A percentile compares a stretch with the other conserved stretches of the same genome.
These are phyloP conservation scores for Eolophus roseicapilla DNA, from an alignment of 2,113 vertebrate species.

Conservation along the genomic window DNA sequence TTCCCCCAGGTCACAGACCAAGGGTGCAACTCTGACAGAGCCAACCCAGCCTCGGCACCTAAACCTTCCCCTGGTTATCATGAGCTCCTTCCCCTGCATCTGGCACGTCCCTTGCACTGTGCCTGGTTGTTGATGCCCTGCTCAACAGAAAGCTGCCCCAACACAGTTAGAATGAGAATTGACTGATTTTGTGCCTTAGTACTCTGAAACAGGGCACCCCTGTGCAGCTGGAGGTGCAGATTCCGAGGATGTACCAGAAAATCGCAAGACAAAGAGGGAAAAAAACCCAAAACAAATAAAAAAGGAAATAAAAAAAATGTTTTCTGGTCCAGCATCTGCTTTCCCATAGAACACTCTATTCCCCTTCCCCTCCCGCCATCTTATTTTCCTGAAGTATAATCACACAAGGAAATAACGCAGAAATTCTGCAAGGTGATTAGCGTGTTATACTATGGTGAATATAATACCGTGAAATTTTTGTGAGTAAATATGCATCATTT, in stretches of 20 bases:
- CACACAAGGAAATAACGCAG: not conserved
- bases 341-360: not conserved
- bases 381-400: not conserved
- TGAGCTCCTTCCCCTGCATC: not conserved
- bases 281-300: not conserved
- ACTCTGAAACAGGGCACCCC: not conserved
- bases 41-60: rapidly evolving
- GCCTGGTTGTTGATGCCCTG: not conserved
- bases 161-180: rapidly evolving
- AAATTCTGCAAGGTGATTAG: not conserved
- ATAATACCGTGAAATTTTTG: not conserved
- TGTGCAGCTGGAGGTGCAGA: not conserved
- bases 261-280: not conserved
- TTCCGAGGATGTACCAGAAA: not conserved
- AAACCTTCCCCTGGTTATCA: rapidly evolving
- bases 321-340: not conserved
- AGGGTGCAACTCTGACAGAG: not conserved
- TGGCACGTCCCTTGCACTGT: not conserved
- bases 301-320: not conserved
- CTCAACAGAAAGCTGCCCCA: not conserved
- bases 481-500: not conserved
- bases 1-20: rapidly evolving
- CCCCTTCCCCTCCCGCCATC: not conserved
- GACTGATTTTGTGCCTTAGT: not conserved
- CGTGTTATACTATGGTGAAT: not conserved